Percentiles rank a stretch among this genome's conserved stretches.
phyloP scores from a whole-genome alignment of 2,888 invertebrate genomes.

The Drosophila yooni region DNA sequence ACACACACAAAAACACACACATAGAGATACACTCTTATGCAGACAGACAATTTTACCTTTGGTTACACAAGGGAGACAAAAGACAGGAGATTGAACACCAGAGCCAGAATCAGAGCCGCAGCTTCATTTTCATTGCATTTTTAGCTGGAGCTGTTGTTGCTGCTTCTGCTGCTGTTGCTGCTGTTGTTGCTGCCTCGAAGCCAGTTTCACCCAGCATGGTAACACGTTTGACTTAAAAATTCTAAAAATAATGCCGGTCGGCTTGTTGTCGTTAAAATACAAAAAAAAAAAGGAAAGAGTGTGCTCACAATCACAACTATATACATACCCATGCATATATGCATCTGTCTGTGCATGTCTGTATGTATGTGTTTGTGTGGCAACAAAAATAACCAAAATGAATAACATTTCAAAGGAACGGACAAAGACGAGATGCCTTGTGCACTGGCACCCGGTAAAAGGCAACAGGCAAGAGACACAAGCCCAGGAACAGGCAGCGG shows the following conservation, averaged over 20 bases:
- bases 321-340: slow-evolving; percentile 35
- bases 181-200: slow-evolving; percentile 53
- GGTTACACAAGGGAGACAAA: slow-evolving; percentile 57
- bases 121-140: slow-evolving; percentile 73
- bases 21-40: slow-evolving; percentile 13
- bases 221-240: slow-evolving; percentile 82
- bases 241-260: slow-evolving; percentile 83
- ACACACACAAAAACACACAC: slow-evolving; percentile 47
- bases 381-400: slow-evolving; percentile 72
- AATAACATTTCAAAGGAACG: slow-evolving; percentile 68
- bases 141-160: slow-evolving; percentile 52
- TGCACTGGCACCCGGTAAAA: slow-evolving; percentile 33
- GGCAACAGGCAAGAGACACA: slow-evolving; percentile 7
- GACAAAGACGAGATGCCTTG: slow-evolving; percentile 56
- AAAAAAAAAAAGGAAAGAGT: slow-evolving; percentile 52
- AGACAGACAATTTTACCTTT: slow-evolving; percentile 53
- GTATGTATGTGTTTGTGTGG: slow-evolving; percentile 34
- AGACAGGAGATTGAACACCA: slow-evolving; percentile 41
- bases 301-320: slow-evolving; percentile 54
- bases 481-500: slow-evolving; percentile 32
- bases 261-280: slow-evolving; percentile 77
- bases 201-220: slow-evolving; percentile 81
- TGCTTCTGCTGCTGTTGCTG: slow-evolving; percentile 49
- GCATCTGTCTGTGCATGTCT: slow-evolving; percentile 36
- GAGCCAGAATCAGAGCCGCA: slow-evolving; percentile 51